Evolutionary conservation across 2,888 invertebrate genomes (phyloP).

Genomic region (Hydraecia micacea): DNA sequence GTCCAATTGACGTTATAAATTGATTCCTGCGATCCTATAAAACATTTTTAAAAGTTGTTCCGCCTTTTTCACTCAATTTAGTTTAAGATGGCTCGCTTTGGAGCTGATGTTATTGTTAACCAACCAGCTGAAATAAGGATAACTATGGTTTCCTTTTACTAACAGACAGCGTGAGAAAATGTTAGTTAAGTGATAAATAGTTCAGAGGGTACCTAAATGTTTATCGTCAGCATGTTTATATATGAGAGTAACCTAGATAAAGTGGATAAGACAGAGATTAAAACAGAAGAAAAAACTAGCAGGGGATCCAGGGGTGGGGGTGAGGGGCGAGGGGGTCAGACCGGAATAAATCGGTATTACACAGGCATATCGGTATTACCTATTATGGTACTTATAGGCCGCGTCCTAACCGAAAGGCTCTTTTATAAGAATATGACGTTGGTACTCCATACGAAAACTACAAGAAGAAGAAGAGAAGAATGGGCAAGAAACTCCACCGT

Average conservation of each 20-base stretch:
- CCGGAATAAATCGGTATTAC: too few relatives aligned
- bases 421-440: not conserved
- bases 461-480: too few relatives aligned
- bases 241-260: too few relatives aligned
- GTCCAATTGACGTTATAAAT: slow-evolving; percentile 79
- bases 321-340: too few relatives aligned
- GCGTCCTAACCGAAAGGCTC: not conserved
- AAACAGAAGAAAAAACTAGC: too few relatives aligned
- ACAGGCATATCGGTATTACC: too few relatives aligned
- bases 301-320: too few relatives aligned
- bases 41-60: slow-evolving; percentile 64
- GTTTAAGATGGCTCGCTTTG: slow-evolving; percentile 29
- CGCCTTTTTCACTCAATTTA: slow-evolving; percentile 54
- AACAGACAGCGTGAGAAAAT: not conserved
- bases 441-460: too few relatives aligned
- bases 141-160: not conserved
- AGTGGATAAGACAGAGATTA: too few relatives aligned
- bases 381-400: not conserved
- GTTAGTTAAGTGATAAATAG: not conserved
- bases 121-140: not conserved
- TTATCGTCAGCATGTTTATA: not conserved
- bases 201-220: not conserved
- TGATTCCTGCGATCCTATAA: slow-evolving; percentile 72
- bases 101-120: slow-evolving; percentile 14
- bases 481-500: too few relatives aligned